These are phyloP conservation scores for Lepetodrilus schrolli DNA, from an alignment of 2,888 invertebrate species.

Conservation along the genomic window DNA sequence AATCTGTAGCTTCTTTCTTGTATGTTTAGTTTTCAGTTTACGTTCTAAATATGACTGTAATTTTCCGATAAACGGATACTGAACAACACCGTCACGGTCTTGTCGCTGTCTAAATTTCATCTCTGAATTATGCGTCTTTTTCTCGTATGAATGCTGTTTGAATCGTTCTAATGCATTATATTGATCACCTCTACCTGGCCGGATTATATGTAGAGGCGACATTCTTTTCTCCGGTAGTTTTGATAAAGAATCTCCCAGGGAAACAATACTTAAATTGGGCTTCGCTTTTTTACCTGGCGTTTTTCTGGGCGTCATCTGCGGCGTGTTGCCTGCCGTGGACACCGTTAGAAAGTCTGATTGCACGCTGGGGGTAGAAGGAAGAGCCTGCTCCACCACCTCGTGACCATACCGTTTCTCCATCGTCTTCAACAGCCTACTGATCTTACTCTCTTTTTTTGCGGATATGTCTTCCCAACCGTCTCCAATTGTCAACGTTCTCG, in stretches of 20 bases:
- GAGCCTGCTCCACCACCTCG: conserved; percentile 6
- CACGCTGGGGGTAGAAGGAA: conserved; percentile 27
- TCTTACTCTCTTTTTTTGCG: neutral
- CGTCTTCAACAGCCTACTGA: neutral
- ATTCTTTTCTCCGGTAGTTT: neutral
- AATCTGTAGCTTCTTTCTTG: neutral
- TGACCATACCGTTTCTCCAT: neutral
- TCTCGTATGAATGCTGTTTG: neutral
- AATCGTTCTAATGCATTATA: neutral
- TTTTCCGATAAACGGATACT: neutral
- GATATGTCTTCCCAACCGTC: neutral
- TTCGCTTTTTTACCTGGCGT: neutral
- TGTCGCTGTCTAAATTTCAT: neutral
- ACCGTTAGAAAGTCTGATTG: conserved; percentile 25
- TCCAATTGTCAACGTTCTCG: neutral
- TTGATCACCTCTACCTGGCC: neutral
- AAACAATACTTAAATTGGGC: conserved; percentile 42
- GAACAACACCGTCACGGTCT: neutral
- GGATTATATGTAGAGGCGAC: neutral
- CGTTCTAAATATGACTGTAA: no score
- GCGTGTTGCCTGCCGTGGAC: neutral
- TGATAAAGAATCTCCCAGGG: conserved; percentile 38
- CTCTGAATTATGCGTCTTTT: neutral
- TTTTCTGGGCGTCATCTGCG: neutral
- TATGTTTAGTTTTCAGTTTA: neutral